Evolutionary conservation across 2,797 vertebrate species (phyloP).

Genomic region (Crocidura indochinensis): DNA sequence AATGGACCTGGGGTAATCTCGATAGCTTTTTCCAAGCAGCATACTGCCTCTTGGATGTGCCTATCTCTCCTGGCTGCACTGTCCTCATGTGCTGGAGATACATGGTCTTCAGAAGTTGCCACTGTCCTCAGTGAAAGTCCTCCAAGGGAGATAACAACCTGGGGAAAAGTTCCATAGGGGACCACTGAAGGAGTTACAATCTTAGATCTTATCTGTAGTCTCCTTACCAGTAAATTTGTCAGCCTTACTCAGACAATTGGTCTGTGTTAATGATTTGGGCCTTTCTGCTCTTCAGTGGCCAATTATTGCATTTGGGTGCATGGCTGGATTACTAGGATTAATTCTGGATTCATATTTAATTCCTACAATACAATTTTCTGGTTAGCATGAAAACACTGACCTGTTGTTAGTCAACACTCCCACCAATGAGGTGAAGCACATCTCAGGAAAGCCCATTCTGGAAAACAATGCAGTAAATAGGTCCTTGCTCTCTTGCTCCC

Average conservation of each 20-base stretch:
- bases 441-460: constrained; percentile 96
- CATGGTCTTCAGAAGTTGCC: constrained; percentile 98
- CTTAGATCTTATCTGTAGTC: constrained; percentile 94
- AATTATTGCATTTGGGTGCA: constrained; percentile 93
- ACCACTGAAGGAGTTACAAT: constrained; percentile 97
- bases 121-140: constrained; percentile 93
- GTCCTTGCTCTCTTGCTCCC: constrained; percentile 95
- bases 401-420: constrained; percentile 94
- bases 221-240: constrained; percentile 94
- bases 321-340: constrained; percentile 96
- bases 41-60: constrained; percentile 98
- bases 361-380: constrained; percentile 97
- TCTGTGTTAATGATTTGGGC: constrained; percentile 94
- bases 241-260: constrained; percentile 94
- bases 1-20: constrained; percentile 97
- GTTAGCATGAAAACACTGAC: constrained; percentile 93
- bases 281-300: constrained; percentile 96
- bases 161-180: constrained; percentile 94
- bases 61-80: constrained; percentile 96
- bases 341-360: constrained; percentile 97
- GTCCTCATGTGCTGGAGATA: constrained; percentile 96
- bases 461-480: constrained; percentile 99
- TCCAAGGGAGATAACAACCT: constrained; percentile 96
- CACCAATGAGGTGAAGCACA: constrained; percentile 91
- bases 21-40: constrained; percentile 95